A percentile compares a stretch with the other conserved stretches of the same genome.
Evolutionary conservation across 2,797 vertebrate species (phyloP).

Genomic region (Xiphorhynchus erythropygius): DNA sequence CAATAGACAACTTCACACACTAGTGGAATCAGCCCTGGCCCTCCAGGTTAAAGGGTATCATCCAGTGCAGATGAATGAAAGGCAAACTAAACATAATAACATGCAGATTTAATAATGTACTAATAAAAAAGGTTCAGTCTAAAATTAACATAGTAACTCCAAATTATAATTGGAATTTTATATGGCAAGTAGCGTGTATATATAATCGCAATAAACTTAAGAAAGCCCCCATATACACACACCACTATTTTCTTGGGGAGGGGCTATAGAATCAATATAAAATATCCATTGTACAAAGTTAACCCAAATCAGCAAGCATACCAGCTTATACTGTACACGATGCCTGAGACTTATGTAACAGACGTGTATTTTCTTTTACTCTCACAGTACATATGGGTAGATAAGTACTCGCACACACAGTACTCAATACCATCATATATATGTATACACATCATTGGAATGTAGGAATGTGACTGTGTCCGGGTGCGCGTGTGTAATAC

Average conservation of each 20-base stretch:
- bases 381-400: not conserved
- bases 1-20: conserved; percentile 78
- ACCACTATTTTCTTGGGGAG: not conserved
- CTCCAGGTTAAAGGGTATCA: conserved; percentile 75
- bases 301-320: not conserved
- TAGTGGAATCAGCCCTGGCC: conserved; percentile 72
- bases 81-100: conserved; percentile 61
- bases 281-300: not conserved
- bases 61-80: conserved; percentile 60
- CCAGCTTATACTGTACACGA: fast-evolving
- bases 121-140: conserved; percentile 52
- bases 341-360: not conserved
- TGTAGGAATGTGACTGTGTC: not conserved
- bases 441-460: not conserved
- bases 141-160: conserved; percentile 54
- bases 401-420: not conserved
- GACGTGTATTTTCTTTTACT: not conserved
- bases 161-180: conserved; percentile 19
- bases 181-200: not conserved
- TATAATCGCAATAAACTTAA: not conserved
- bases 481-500: not conserved
- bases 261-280: not conserved
- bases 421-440: not conserved
- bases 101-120: conserved; percentile 31
- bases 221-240: not conserved